phyloP scores from a whole-genome alignment of 2,797 vertebrate genomes.

The Apogon talboti region DNA sequence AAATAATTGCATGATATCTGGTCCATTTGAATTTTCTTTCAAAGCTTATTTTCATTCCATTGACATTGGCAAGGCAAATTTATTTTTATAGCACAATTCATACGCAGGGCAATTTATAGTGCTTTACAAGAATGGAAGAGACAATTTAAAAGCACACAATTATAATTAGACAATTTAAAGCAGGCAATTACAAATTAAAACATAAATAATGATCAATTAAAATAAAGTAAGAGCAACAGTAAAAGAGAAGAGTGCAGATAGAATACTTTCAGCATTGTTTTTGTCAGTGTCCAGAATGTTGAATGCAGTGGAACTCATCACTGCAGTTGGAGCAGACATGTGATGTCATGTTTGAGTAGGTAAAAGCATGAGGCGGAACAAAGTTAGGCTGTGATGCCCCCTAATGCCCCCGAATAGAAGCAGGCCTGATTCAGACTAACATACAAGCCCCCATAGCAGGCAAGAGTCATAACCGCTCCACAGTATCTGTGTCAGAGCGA shows the following conservation, averaged over 20 bases:
- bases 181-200: no score
- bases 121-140: no score
- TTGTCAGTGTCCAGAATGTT: not conserved
- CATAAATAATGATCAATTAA: no score
- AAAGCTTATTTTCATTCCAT: not conserved
- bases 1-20: not conserved
- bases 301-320: not conserved
- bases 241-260: no score
- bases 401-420: conserved; percentile 54
- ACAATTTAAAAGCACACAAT: no score
- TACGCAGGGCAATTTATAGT: no score
- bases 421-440: conserved; percentile 31
- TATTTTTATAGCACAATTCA: no score
- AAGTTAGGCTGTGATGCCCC: conserved; percentile 56
- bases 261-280: no score
- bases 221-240: no score
- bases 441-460: conserved; percentile 7
- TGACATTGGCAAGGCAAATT: no score
- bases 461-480: conserved; percentile 31
- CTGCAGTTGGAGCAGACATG: conserved; percentile 16
- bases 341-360: conserved; percentile 14
- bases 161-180: no score
- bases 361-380: conserved; percentile 12
- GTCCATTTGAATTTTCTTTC: not conserved
- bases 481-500: conserved; percentile 48